Evolutionary conservation across 2,888 invertebrate species (phyloP).

Genomic region (Buathra laborator): DNA sequence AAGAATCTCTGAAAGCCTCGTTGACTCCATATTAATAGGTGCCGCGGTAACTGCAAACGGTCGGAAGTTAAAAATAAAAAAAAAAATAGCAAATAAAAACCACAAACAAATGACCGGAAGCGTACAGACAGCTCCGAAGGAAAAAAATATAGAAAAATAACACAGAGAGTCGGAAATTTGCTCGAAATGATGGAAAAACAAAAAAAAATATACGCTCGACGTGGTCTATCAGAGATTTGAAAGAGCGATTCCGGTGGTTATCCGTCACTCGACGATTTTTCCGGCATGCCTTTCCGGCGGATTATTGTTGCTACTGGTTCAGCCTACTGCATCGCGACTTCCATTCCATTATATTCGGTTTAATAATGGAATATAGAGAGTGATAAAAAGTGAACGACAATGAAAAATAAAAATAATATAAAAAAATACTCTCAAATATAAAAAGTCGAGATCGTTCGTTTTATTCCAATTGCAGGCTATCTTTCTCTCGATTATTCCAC

Average conservation of each 20-base stretch:
- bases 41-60: slow-evolving; percentile 11
- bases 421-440: slow-evolving; percentile 8
- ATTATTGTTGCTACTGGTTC: slow-evolving; percentile 27
- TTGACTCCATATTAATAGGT: slow-evolving; percentile 38
- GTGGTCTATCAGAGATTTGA: slow-evolving; percentile 48
- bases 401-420: slow-evolving; percentile 22
- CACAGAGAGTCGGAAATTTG: slow-evolving; percentile 21
- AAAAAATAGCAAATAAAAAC: neutral
- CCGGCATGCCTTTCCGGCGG: slow-evolving; percentile 62
- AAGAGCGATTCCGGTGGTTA: slow-evolving; percentile 44
- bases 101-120: slow-evolving; percentile 28
- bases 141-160: slow-evolving; percentile 6
- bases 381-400: neutral
- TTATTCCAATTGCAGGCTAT: neutral
- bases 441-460: slow-evolving; percentile 7
- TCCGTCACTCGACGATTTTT: slow-evolving; percentile 63
- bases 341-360: slow-evolving; percentile 48
- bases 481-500: slow-evolving; percentile 18
- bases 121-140: neutral
- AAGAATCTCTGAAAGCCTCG: neutral
- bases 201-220: slow-evolving; percentile 13
- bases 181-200: slow-evolving; percentile 42
- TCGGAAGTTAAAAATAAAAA: slow-evolving; percentile 39
- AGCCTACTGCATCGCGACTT: slow-evolving; percentile 29
- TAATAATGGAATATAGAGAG: slow-evolving; percentile 45